Conservation (phyloP, 2,888 invertebrate genomes). For the Choristoneura rosaceana region DNA sequence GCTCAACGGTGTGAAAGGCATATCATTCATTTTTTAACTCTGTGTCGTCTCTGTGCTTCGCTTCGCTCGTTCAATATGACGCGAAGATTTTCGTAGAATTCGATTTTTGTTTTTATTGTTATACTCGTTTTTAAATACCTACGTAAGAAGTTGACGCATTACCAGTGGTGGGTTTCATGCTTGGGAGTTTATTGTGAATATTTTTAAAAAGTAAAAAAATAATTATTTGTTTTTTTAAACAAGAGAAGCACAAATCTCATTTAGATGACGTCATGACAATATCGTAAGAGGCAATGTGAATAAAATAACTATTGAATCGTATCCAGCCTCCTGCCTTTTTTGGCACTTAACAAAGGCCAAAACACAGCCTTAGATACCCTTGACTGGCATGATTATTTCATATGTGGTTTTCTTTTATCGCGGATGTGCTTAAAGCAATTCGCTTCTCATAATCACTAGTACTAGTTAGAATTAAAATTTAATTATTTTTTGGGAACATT, state of each 20-base stretch:
- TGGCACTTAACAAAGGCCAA: too few species aligned
- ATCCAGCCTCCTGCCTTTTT: too few species aligned
- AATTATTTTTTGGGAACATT: constrained; percentile 48
- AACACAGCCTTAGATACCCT: too few species aligned
- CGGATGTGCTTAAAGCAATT: constrained; percentile 21
- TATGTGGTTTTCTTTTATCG: neutral
- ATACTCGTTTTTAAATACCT: too few species aligned
- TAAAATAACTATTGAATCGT: too few species aligned
- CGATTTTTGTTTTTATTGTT: neutral
- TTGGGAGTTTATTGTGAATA: neutral
- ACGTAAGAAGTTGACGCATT: too few species aligned
- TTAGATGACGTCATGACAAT: too few species aligned
- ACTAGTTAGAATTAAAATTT: neutral
- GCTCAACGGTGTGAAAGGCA: constrained; percentile 87
- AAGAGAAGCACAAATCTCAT: too few species aligned
- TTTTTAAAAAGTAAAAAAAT: too few species aligned
- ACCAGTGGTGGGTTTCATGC: neutral
- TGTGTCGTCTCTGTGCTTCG: constrained; percentile 33
- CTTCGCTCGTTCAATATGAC: constrained; percentile 13
- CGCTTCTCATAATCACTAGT: constrained; percentile 17
- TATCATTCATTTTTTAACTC: constrained; percentile 33
- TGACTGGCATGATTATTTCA: neutral
- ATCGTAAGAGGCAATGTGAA: too few species aligned
- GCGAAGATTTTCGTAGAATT: neutral
- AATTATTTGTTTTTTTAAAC: too few species aligned